Base-by-base conservation (phyloP, 2,888 invertebrate genomes). In the Cinara cedri region DNA sequence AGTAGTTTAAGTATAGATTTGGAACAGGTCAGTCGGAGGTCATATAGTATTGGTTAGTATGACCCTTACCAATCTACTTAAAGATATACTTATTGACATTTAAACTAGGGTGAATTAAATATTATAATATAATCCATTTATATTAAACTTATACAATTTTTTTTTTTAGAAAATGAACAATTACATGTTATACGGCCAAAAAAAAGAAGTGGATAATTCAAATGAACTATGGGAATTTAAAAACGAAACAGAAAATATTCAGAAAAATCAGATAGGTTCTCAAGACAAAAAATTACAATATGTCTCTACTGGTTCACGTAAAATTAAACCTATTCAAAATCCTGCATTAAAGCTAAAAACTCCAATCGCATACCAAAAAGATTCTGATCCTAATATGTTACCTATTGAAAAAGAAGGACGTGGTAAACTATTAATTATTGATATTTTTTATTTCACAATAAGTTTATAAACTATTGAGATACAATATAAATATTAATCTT, bases 381-480 rank as follows among this genome's bases (percentile, higher is more conserved):
- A 91, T 85, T 91, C 92, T 80, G 94, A 95, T 87, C 90, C 93
- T 81, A 92, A 93, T 82, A 93, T 94, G 84, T 91, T 95, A 87
- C 95, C 95, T 76, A 92, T 95, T 85, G 91, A 92, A 86, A 93
- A 92, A 87, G 94, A 95, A 86, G 94, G 93, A 87, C 95, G 94
- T 88, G 94, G 95, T 94, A 88, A 90, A 90, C 60, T 84, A 81
- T 2, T 63, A 24, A 21, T 6, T 63, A 19, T n/a, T 19, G n/a
- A n/a, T n/a, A 44, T 21, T 19, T 63, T 9, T 34, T 34, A 34
- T 34, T 34, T 34, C 34, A 34, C 6, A 34, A 34, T 34, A 34
- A 34, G 3, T 34, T 19, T 6, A 44, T 63, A 63, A 57, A 57
- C 26, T n/a, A 54, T 21, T 54, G 8, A n/a, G 8, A 54, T 26